Evolutionary conservation across 2,113 vertebrate genomes (phyloP).

Genomic region (Oryzias woworae): DNA sequence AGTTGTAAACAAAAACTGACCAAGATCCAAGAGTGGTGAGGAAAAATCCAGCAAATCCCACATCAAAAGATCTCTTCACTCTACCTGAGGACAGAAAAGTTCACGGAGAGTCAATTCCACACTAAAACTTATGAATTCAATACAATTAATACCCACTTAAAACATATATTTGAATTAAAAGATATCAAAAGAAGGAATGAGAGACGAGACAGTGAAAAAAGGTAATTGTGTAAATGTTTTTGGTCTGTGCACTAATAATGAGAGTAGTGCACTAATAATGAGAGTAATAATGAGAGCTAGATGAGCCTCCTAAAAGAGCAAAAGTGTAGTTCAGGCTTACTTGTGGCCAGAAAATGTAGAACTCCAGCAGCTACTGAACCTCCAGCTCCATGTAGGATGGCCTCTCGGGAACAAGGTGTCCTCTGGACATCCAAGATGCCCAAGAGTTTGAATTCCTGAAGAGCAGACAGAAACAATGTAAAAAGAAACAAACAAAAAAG

Average conservation of each 20-base stretch:
- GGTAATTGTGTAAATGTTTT: no score
- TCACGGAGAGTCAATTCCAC: not conserved
- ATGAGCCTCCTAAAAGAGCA: not conserved
- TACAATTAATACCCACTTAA: not conserved
- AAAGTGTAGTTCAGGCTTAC: constrained; percentile 29
- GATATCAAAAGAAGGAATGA: no score
- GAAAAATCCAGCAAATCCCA: constrained; percentile 63
- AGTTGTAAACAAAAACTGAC: constrained; percentile 32
- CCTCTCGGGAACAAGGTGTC: constrained; percentile 51
- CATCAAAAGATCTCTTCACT: constrained; percentile 64
- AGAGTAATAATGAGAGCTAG: not conserved
- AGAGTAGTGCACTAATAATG: not conserved
- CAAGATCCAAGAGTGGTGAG: constrained; percentile 66
- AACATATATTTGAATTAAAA: not conserved
- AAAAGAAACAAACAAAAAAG: not conserved
- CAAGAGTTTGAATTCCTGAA: constrained; percentile 52
- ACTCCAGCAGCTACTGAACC: constrained; percentile 38
- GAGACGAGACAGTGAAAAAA: no score
- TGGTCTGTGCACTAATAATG: not conserved
- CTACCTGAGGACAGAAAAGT: constrained; percentile 50
- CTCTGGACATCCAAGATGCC: constrained; percentile 56
- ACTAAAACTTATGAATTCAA: not conserved
- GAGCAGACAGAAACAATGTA: not conserved
- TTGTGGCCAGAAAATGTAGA: constrained; percentile 61
- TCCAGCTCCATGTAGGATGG: constrained; percentile 58